phyloP scores from a whole-genome alignment of 2,797 vertebrate species.

The Cuniculus paca region DNA sequence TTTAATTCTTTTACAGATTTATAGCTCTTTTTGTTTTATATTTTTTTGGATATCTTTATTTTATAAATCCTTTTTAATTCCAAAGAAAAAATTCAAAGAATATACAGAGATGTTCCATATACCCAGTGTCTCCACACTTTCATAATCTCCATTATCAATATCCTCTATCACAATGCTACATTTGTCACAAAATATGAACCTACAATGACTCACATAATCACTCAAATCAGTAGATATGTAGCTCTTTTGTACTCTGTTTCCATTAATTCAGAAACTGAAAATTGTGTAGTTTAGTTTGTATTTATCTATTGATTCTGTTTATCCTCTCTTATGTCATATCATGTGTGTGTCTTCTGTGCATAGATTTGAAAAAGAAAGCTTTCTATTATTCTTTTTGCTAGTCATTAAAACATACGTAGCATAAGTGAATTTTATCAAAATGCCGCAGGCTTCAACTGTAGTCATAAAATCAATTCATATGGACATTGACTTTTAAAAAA shows the following conservation, averaged over 20 bases:
- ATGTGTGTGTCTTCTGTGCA: neutral
- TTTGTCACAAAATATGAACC: neutral
- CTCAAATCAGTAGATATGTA: neutral
- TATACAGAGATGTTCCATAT: neutral
- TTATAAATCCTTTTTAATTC: neutral
- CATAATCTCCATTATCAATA: neutral
- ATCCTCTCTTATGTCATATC: neutral
- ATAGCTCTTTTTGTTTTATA: neutral
- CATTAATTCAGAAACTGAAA: neutral
- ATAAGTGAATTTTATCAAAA: conserved; percentile 88
- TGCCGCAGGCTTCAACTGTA: conserved; percentile 85
- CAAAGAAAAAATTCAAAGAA: neutral
- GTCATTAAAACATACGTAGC: conserved; percentile 85
- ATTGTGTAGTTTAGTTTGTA: neutral
- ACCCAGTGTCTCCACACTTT: neutral
- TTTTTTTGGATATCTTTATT: neutral
- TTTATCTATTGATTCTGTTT: neutral
- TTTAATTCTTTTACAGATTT: neutral
- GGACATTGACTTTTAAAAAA: conserved; percentile 16
- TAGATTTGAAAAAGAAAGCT: conserved; percentile 75
- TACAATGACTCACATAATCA: neutral
- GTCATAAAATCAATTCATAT: conserved; percentile 87
- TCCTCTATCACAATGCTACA: neutral
- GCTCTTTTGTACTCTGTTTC: neutral
- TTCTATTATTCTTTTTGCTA: conserved; percentile 82